phyloP scores from a whole-genome alignment of 2,797 vertebrate species.

The Manis crassicaudata region DNA sequence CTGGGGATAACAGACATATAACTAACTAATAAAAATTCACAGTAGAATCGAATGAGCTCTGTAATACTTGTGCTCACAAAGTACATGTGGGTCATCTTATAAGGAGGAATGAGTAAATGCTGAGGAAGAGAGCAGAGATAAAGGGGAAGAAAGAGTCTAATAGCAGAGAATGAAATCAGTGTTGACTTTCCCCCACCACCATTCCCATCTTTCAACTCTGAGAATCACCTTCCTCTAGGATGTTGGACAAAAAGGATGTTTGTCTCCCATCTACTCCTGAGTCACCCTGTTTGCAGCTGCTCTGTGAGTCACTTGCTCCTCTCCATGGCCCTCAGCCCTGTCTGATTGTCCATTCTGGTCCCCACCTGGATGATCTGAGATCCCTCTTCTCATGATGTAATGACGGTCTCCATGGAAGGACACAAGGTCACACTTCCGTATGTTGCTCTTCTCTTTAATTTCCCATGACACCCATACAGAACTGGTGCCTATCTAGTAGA shows the following conservation, averaged over 20 bases:
- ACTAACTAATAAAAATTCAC: not conserved
- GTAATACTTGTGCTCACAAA: not conserved
- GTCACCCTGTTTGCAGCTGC: slow-evolving; percentile 29
- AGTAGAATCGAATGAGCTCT: not conserved
- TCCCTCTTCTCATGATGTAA: not conserved
- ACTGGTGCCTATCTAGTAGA: not conserved
- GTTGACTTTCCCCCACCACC: not conserved
- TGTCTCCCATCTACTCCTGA: not conserved
- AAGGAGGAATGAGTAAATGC: slow-evolving; percentile 4
- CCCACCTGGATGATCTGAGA: not conserved
- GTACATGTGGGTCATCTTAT: not conserved
- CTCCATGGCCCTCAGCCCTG: not conserved
- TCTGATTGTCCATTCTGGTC: not conserved
- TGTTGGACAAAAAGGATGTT: slow-evolving; percentile 28
- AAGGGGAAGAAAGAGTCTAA: not conserved
- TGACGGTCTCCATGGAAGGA: not conserved
- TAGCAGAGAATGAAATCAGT: not conserved
- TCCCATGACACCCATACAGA: not conserved
- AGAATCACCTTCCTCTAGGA: not conserved
- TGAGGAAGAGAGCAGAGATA: not conserved
- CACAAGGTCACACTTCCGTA: not conserved
- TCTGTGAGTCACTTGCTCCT: slow-evolving; percentile 3
- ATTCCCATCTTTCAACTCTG: not conserved
- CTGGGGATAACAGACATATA: not conserved
- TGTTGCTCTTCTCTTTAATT: not conserved